Conservation (phyloP, 2,888 invertebrate species). For the Tachina fera region DNA sequence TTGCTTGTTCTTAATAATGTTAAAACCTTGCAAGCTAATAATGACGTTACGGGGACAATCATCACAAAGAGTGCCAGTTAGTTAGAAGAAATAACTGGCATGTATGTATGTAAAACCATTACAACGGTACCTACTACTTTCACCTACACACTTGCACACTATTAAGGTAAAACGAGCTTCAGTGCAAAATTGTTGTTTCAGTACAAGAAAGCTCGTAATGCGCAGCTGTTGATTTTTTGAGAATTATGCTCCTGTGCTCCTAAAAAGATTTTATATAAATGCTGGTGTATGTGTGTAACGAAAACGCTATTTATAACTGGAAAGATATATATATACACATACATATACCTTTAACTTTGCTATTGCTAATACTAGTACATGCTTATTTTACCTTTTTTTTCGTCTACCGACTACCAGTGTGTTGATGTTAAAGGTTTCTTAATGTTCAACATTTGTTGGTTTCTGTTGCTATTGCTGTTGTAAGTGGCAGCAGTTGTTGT, state of each 20-base stretch:
- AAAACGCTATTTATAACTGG: background rate
- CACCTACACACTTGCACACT: conserved; percentile 1
- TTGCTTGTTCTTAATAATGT: conserved; percentile 31
- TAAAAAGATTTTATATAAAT: conserved; percentile 52
- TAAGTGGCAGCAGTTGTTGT: conserved; percentile 17
- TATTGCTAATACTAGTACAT: conserved; percentile 53
- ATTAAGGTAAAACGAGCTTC: conserved; percentile 24
- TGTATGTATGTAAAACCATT: conserved; percentile 39
- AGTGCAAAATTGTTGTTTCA: conserved; percentile 42
- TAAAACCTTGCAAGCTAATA: conserved; percentile 38
- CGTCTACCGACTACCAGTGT: conserved; percentile 39
- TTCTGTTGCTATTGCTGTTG: conserved; percentile 41
- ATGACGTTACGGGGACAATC: conserved; percentile 29
- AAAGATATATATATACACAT: background rate
- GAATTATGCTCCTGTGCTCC: conserved; percentile 67
- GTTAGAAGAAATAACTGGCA: conserved; percentile 9
- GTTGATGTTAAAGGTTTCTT: conserved; percentile 54
- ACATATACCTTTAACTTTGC: conserved; percentile 26
- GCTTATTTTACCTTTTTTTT: conserved; percentile 67
- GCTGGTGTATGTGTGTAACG: background rate
- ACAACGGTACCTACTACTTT: conserved; percentile 59
- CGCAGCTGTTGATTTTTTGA: conserved; percentile 67
- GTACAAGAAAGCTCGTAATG: conserved; percentile 57
- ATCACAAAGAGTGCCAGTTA: conserved; percentile 12
- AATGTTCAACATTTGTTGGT: conserved; percentile 41